Evolutionary conservation across 2,797 vertebrate species (phyloP).

Genomic region (Phoebastria nigripes): DNA sequence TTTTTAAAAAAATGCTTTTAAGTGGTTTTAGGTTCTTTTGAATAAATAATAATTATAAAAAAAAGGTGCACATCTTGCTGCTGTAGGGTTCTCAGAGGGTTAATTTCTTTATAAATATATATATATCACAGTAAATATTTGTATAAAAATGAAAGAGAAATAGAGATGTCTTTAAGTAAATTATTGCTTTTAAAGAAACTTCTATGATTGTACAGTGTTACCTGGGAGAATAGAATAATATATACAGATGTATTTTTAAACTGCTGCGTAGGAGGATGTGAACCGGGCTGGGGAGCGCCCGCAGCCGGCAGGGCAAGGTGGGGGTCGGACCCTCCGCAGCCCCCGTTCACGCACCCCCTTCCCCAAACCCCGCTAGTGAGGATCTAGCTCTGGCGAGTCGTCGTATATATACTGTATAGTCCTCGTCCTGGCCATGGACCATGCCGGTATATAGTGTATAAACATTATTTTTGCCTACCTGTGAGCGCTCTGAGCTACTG

Average conservation of each 20-base stretch:
- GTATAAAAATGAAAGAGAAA: constrained; percentile 47
- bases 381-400: neutral
- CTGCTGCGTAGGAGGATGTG: constrained; percentile 32
- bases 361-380: neutral
- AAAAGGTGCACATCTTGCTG: constrained; percentile 65
- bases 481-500: constrained; percentile 24
- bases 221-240: constrained; percentile 67
- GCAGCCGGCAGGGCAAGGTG: neutral
- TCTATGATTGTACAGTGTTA: constrained; percentile 66
- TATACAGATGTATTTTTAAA: constrained; percentile 68
- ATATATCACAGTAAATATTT: constrained; percentile 67
- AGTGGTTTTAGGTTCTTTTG: constrained; percentile 59
- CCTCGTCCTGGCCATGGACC: constrained; percentile 44
- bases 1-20: constrained; percentile 45
- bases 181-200: constrained; percentile 69
- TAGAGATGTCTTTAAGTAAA: constrained; percentile 71
- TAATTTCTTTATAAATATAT: constrained; percentile 62
- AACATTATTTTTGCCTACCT: constrained; percentile 55
- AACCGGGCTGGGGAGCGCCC: constrained; percentile 12
- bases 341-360: neutral
- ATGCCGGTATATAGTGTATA: constrained; percentile 33
- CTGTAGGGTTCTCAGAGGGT: constrained; percentile 60
- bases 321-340: neutral
- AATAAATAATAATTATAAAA: constrained; percentile 44
- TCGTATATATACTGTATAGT: constrained; percentile 48